A percentile compares a stretch with the other conserved stretches of the same genome.
Conservation (phyloP, 2,888 invertebrate species). For the Cheilosia soror region DNA sequence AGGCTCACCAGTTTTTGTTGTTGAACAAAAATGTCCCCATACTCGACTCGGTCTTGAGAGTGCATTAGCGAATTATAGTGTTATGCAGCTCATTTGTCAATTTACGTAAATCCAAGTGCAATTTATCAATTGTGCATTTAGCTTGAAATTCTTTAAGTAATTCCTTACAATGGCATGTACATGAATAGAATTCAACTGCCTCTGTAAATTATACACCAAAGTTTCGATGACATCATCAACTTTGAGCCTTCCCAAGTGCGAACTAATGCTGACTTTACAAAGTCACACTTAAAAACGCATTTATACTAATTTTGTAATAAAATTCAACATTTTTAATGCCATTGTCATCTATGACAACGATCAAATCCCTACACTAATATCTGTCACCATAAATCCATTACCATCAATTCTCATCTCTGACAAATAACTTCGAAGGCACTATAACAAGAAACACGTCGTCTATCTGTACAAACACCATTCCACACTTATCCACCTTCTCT, state of each 20-base stretch:
- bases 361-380: slow-evolving; percentile 31
- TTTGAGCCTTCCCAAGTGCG: background rate
- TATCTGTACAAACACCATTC: slow-evolving; percentile 8
- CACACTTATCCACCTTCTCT: background rate
- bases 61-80: too few species aligned
- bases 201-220: background rate
- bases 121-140: too few species aligned
- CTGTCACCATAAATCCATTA: slow-evolving; percentile 70
- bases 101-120: too few species aligned
- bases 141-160: too few species aligned
- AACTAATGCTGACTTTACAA: slow-evolving; percentile 41
- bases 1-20: too few species aligned
- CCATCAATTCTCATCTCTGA: slow-evolving; percentile 55
- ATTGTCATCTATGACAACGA: slow-evolving; percentile 21
- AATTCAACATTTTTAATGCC: slow-evolving; percentile 5
- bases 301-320: slow-evolving; percentile 42
- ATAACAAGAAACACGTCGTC: background rate
- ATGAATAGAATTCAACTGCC: background rate
- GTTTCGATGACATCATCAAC: background rate
- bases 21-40: too few species aligned
- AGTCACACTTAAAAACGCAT: slow-evolving; percentile 56
- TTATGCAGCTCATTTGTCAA: too few species aligned
- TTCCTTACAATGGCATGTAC: too few species aligned
- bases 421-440: slow-evolving; percentile 36
- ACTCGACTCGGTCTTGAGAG: too few species aligned